Conservation (phyloP, 2,888 invertebrate species). For the Lepeophtheirus nordmannii region DNA sequence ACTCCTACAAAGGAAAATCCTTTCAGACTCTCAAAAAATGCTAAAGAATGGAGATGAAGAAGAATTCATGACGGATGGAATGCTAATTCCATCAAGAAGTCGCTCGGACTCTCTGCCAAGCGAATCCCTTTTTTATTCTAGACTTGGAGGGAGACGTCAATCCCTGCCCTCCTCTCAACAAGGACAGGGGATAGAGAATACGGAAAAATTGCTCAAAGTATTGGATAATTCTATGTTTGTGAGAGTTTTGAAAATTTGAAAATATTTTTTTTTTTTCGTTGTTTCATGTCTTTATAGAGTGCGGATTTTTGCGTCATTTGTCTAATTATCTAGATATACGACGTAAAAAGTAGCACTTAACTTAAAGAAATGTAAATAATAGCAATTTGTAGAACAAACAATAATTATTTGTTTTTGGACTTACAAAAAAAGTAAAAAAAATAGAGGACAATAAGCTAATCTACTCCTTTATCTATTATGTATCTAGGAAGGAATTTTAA, state of each 20-base stretch:
- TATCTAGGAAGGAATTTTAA: background rate
- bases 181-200: background rate
- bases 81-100: background rate
- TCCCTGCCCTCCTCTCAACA: background rate
- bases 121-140: background rate
- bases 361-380: too few relatives aligned
- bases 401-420: too few relatives aligned
- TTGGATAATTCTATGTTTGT: constrained; percentile 2
- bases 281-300: too few relatives aligned
- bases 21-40: background rate
- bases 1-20: background rate
- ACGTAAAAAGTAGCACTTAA: too few relatives aligned
- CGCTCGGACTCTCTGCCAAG: background rate
- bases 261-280: too few relatives aligned
- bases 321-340: too few relatives aligned
- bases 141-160: background rate
- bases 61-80: too few relatives aligned
- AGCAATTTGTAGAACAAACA: too few relatives aligned
- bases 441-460: too few relatives aligned
- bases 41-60: background rate
- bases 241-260: background rate
- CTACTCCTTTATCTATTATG: background rate
- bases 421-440: too few relatives aligned
- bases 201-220: background rate
- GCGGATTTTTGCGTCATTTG: too few relatives aligned